Base-by-base conservation (phyloP, 2,797 vertebrate species). In the Bovichtus variegatus region DNA sequence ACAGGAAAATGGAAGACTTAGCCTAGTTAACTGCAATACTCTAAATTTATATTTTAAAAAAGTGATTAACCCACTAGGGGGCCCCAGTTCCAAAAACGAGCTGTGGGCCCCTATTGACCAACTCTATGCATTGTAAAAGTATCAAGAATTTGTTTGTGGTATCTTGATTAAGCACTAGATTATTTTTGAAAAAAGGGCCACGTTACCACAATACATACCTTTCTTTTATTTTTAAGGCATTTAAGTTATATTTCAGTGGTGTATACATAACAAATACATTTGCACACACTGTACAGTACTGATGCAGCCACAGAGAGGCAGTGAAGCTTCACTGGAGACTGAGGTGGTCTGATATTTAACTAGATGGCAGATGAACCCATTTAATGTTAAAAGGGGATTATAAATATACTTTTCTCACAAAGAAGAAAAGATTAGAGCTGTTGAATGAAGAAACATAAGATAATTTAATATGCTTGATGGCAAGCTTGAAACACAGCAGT, bases 221-320 rank as follows among this genome's bases (percentile, higher is more conserved):
- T 9, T 34, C 34, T 34, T 29, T 29, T n/a, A 29, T 34, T 34
- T 34, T 34, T 9, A 34, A 2, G 2, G 1, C 19, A 55, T 21
- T n/a, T n/a, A 64, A 40, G 16, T 9, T 21, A 6, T 1, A 41
- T 19, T 47, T 25, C n/a, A 60, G 16, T 46, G 16, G 19, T 25
- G 9, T 7, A 13, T 21, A n/a, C 18, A 47, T 25, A 21, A 15
- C 6, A 51, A 25, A 21, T 40, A 41, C 4, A 41, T 25, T 8
- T 50, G 5, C 19, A 9, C 6, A 23, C 18, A 50, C 7, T 38
- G 9, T 40, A 10, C 23, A 63, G 21, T 68, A 31, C 27, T 9
- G 5, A 15, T 51, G 38, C 25, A 34, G 55, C 72, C 65, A 67
- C 76, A 74, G 38, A 44, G 76, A 21, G 65, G 62, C 73, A 70